Evolutionary conservation across 2,113 vertebrate genomes (phyloP).

Genomic region (Archilochus colubris): DNA sequence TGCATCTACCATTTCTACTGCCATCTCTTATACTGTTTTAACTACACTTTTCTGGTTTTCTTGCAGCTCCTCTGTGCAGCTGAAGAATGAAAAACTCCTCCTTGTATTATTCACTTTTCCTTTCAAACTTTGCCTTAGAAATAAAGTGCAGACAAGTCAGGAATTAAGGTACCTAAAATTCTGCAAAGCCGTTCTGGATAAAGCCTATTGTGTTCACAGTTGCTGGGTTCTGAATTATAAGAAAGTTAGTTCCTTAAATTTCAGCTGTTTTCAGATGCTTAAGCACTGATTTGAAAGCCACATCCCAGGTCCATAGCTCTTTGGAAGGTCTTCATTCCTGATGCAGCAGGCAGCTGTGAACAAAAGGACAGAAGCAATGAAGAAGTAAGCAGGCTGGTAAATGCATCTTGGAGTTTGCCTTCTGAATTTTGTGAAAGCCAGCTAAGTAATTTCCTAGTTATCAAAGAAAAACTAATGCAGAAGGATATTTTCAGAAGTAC

Average conservation of each 20-base stretch:
- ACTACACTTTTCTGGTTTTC: conserved; percentile 82
- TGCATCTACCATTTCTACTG: conserved; percentile 73
- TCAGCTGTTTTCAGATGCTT: conserved; percentile 74
- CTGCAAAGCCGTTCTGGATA: neutral
- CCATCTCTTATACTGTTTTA: conserved; percentile 82
- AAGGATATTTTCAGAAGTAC: conserved; percentile 45
- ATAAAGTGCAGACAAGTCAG: neutral
- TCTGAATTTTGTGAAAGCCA: neutral
- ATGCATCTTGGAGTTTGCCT: neutral
- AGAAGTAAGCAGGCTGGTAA: neutral
- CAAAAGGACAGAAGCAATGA: neutral
- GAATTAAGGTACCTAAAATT: neutral
- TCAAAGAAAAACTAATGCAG: neutral
- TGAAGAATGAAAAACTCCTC: conserved; percentile 78
- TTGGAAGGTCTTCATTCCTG: conserved; percentile 84
- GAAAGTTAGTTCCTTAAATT: conserved; percentile 71
- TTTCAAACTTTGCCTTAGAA: conserved; percentile 75
- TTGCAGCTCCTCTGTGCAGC: conserved; percentile 73
- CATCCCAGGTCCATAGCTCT: conserved; percentile 74
- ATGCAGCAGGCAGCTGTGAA: neutral
- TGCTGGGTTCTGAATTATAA: conserved; percentile 74
- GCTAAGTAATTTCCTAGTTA: conserved; percentile 6
- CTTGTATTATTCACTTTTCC: conserved; percentile 69
- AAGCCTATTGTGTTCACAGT: conserved; percentile 73
- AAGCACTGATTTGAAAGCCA: conserved; percentile 71